Evolutionary conservation across 2,113 vertebrate genomes (phyloP), one percentile per base, ranked within the genome.

Genomic region (Pituophis catenifer): DNA sequence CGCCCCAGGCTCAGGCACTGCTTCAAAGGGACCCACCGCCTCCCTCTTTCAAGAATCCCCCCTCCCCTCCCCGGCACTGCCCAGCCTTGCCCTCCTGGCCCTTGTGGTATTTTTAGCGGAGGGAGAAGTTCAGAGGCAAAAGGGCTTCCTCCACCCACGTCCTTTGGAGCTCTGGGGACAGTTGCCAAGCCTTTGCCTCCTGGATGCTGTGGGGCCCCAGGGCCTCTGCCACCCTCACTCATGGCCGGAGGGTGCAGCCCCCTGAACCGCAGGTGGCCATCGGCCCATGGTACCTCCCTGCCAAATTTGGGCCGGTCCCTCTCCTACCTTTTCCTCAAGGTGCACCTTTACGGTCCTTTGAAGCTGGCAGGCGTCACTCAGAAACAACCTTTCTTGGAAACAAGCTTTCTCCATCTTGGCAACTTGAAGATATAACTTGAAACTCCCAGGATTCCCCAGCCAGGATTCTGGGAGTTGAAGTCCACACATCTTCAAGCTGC

Each of bases 131-230:
- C 65, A 38, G n/a, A 75, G 70, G 70, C 13, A 8, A 75, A 38
- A 38, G 70, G n/a, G 6, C n/a, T 33, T 3, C n/a, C 7, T 3
- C n/a, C 2, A 15, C 13, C 5, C 70, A 15, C 70, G 6, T 75
- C 70, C n/a, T 75, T 3, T 75, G 15, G 2, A 17, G 13, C 70
- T 17, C 5, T 2, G 12, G 5, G n/a, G 65, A 70, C 62, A 0
- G 62, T 3, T 0, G n/a, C 65, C 65, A 8, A 0, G 10, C n/a
- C 29, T 62, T 29, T 5, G 10, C 12, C 62, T 70, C 62, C 65
- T 17, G n/a, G 5, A 2, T 0, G 2, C 29, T 33, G n/a, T 1
- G n/a, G 7, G n/a, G n/a, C 2, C 58, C 58, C 8, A 24, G 58
- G 23, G 6, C 15, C 70, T 33, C 70, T 38, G n/a, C 5, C 2